These are phyloP conservation scores for Andrena marginata DNA, from an alignment of 2,888 invertebrate genomes.

Conservation along the genomic window DNA sequence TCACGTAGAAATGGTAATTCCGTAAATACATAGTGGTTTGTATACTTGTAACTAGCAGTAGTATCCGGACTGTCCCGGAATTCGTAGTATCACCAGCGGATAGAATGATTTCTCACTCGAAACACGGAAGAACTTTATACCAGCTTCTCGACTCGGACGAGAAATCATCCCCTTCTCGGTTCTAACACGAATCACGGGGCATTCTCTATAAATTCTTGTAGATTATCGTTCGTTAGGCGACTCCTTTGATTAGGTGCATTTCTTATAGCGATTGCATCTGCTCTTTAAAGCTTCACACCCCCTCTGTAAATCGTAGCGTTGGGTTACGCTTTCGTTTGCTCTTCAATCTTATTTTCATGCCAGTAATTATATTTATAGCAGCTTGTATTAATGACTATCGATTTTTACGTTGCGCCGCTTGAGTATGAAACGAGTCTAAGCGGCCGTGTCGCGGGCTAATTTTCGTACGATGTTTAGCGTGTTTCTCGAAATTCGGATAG, in stretches of 20 bases:
- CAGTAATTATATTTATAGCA: slow-evolving; percentile 51
- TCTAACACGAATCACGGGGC: not conserved
- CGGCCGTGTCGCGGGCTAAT: slow-evolving; percentile 21
- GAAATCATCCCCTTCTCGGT: not conserved
- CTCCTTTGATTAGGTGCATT: slow-evolving; percentile 40
- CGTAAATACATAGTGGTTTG: slow-evolving; percentile 34
- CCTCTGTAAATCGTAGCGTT: slow-evolving; percentile 35
- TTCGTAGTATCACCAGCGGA: not conserved
- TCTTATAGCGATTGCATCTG: slow-evolving; percentile 21
- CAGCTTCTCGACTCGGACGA: not conserved
- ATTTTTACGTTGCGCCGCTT: slow-evolving; percentile 32
- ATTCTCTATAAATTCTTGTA: slow-evolving; percentile 17
- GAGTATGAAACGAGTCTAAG: slow-evolving; percentile 18
- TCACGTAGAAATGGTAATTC: not conserved
- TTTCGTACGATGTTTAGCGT: not conserved
- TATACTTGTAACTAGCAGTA: slow-evolving; percentile 17
- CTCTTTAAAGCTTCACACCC: slow-evolving; percentile 24
- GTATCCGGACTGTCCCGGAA: not conserved
- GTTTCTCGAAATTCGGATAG: not conserved
- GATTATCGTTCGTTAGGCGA: slow-evolving; percentile 24
- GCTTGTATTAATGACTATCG: slow-evolving; percentile 48
- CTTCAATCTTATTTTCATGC: slow-evolving; percentile 35
- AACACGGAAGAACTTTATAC: not conserved
- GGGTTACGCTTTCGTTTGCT: slow-evolving; percentile 54
- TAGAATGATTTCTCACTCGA: not conserved